Percentiles rank a stretch among this genome's conserved stretches.
Conservation (phyloP, 2,113 vertebrate genomes). For the Gopherus flavomarginatus region DNA sequence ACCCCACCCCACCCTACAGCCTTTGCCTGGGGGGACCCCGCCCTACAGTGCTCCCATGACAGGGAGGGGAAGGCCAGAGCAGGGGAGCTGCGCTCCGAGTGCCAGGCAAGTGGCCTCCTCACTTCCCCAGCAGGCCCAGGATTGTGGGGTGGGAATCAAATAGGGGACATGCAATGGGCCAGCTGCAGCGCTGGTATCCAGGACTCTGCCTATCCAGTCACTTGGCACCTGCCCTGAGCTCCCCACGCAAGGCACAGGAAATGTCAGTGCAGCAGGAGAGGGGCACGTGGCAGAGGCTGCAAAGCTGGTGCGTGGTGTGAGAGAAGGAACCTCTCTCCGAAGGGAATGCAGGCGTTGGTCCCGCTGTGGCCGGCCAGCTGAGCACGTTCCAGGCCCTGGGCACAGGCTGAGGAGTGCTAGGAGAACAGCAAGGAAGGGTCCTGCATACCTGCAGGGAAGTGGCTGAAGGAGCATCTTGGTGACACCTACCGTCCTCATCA, state of each 20-base stretch:
- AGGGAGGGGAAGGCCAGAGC: background rate
- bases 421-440: background rate
- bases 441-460: background rate
- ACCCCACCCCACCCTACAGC: background rate
- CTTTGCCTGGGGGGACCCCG: no score
- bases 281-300: background rate
- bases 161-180: background rate
- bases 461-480: slow-evolving; percentile 4
- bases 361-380: background rate
- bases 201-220: background rate
- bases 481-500: slow-evolving; percentile 94
- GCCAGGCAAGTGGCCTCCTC: background rate
- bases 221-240: background rate
- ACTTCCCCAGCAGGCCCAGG: no score
- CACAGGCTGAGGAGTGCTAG: background rate
- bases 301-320: background rate
- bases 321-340: background rate
- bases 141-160: no score
- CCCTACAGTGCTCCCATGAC: background rate
- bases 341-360: background rate
- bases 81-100: background rate
- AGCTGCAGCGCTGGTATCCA: background rate
- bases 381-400: background rate
- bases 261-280: background rate
- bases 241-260: background rate